phyloP scores from a whole-genome alignment of 2,888 invertebrate species.

The Clusia tigrina region DNA sequence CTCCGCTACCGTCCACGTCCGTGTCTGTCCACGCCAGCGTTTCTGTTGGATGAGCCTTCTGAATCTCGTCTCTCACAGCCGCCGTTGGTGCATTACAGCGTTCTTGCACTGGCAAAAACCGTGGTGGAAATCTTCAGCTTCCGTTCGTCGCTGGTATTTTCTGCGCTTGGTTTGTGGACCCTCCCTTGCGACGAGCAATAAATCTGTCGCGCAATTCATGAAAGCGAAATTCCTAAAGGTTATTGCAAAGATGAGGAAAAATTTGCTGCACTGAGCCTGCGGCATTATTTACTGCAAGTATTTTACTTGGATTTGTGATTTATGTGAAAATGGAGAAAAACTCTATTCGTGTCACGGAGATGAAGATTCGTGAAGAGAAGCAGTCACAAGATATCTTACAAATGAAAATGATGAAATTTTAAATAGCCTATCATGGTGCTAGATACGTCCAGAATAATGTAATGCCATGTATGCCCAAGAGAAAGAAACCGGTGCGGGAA shows the following conservation, averaged over 20 bases:
- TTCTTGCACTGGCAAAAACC: not conserved
- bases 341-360: no score
- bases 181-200: slow-evolving; percentile 15
- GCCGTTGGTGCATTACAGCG: not conserved
- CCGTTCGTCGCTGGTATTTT: not conserved
- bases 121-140: not conserved
- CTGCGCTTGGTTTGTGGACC: not conserved
- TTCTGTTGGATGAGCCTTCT: not conserved
- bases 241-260: not conserved
- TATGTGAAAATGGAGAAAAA: no score
- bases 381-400: no score
- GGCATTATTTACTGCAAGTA: not conserved
- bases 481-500: no score
- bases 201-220: slow-evolving; percentile 13
- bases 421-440: no score
- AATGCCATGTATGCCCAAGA: no score
- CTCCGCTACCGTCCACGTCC: not conserved
- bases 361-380: no score
- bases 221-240: slow-evolving; percentile 10
- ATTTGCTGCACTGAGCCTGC: not conserved
- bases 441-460: no score
- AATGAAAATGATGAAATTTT: no score
- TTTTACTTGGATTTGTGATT: not conserved
- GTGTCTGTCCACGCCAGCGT: not conserved
- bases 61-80: not conserved